Percentiles rank a stretch among this genome's conserved stretches.
Evolutionary conservation across 1,140 invertebrate genomes (phyloP).

Genomic region (Gonatopus flavifemur): DNA sequence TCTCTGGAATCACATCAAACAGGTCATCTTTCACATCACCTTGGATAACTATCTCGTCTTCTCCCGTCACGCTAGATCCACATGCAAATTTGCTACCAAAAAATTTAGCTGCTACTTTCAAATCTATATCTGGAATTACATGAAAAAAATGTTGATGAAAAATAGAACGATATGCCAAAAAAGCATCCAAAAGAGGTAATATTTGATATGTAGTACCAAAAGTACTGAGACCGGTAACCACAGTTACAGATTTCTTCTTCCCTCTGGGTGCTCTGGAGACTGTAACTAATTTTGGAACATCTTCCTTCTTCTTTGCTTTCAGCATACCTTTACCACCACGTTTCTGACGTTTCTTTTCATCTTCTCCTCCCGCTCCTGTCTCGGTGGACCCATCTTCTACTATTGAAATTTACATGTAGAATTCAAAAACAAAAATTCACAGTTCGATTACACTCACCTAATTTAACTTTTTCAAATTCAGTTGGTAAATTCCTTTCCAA

Average conservation of each 20-base stretch:
- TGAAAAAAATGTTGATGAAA: background rate
- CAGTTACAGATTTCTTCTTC: constrained; percentile 98
- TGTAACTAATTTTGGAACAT: constrained; percentile 77
- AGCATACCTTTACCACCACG: constrained; percentile 78
- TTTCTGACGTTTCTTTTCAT: constrained; percentile 90
- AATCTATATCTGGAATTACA: constrained; percentile 81
- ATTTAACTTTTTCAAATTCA: constrained; percentile 86
- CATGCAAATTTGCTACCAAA: constrained; percentile 98
- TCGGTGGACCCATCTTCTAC: constrained; percentile 62
- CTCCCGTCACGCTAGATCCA: constrained; percentile 96
- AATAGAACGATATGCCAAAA: background rate
- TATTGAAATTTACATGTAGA: constrained; percentile 9
- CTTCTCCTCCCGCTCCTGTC: constrained; percentile 71
- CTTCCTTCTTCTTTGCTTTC: constrained; percentile 74
- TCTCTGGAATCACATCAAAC: constrained; percentile 96
- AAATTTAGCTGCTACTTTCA: constrained; percentile 97
- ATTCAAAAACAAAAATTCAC: constrained; percentile 6
- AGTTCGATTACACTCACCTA: constrained; percentile 67
- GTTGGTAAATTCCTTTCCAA: constrained; percentile 90
- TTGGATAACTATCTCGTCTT: constrained; percentile 99
- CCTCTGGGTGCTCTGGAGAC: constrained; percentile 91
- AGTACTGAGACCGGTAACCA: constrained; percentile 82
- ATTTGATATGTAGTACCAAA: constrained; percentile 78
- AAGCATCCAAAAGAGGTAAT: constrained; percentile 12
- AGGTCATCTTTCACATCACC: constrained; percentile 97